Conservation (phyloP, 1,140 invertebrate species). For the Atopsyche davidsoni region DNA sequence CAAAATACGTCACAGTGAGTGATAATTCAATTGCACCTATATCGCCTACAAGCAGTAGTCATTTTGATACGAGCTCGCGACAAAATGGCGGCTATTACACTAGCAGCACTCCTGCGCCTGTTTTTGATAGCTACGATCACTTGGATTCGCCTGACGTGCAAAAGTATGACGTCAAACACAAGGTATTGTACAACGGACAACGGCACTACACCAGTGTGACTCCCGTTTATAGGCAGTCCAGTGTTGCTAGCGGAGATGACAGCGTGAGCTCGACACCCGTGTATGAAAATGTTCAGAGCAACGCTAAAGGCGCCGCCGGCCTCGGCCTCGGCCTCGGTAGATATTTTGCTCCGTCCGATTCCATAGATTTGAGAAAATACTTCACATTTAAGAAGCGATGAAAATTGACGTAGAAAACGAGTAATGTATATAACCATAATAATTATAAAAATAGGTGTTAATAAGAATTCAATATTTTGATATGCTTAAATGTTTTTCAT, state of each 20-base stretch:
- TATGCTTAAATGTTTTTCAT: no score
- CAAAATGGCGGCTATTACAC: conserved; percentile 4
- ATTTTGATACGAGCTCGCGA: neutral
- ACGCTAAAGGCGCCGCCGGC: neutral
- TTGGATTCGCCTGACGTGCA: conserved; percentile 18
- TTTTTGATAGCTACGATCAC: conserved; percentile 22
- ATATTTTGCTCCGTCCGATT: neutral
- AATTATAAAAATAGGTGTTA: no score
- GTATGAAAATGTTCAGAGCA: neutral
- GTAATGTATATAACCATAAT: no score
- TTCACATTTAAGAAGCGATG: conserved; percentile 14
- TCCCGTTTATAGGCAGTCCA: conserved; percentile 12
- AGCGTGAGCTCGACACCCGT: neutral
- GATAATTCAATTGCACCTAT: conserved; percentile 13
- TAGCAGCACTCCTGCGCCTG: conserved; percentile 19
- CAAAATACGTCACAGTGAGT: conserved; percentile 16
- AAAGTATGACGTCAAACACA: conserved; percentile 10
- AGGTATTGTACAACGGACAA: conserved; percentile 7
- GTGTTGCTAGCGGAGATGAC: neutral
- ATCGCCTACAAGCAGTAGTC: neutral
- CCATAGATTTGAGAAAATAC: conserved; percentile 18
- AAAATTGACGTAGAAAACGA: no score
- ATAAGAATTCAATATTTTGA: no score
- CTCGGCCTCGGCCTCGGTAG: neutral
- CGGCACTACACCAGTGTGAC: conserved; percentile 21